These are phyloP conservation scores for Himalopsyche anomala DNA, from an alignment of 2,888 invertebrate species.

Conservation along the genomic window DNA sequence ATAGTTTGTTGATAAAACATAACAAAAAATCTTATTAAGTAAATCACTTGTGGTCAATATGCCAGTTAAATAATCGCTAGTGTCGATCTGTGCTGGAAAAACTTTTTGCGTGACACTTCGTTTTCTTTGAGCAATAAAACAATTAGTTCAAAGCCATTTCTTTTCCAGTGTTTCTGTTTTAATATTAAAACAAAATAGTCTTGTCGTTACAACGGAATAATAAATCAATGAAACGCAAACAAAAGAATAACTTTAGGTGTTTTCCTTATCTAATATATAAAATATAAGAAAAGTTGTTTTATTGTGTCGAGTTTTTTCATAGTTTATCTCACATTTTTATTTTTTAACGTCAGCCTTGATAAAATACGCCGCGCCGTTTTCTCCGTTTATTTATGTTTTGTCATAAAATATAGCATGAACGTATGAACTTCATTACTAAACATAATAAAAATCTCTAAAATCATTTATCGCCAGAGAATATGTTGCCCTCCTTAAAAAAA, in stretches of 20 bases:
- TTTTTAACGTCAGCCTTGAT: slow-evolving; percentile 43
- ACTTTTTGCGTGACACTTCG: not conserved
- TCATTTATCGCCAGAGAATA: not conserved
- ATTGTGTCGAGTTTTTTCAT: slow-evolving; percentile 23
- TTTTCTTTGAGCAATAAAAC: slow-evolving; percentile 18
- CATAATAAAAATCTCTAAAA: slow-evolving; percentile 24
- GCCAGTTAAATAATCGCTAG: no score
- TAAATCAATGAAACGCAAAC: slow-evolving; percentile 31
- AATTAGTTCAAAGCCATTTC: slow-evolving; percentile 42
- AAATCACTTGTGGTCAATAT: no score
- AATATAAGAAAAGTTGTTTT: slow-evolving; percentile 44
- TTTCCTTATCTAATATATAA: slow-evolving; percentile 38
- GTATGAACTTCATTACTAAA: slow-evolving; percentile 41
- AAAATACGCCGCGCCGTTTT: slow-evolving; percentile 23
- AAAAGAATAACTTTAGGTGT: slow-evolving; percentile 42
- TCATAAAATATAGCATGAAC: not conserved
- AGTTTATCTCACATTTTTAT: slow-evolving; percentile 28
- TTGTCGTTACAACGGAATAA: slow-evolving; percentile 15
- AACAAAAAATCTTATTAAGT: no score
- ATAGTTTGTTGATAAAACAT: no score
- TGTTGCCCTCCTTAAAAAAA: slow-evolving; percentile 7
- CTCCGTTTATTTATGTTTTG: slow-evolving; percentile 15
- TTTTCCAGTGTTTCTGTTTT: slow-evolving; percentile 16
- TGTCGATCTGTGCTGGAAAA: not conserved
- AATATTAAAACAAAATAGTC: not conserved